A percentile compares a stretch with the other conserved stretches of the same genome.
Evolutionary conservation across 2,888 invertebrate species (phyloP).

Genomic region (Nemotelus pantherinus): DNA sequence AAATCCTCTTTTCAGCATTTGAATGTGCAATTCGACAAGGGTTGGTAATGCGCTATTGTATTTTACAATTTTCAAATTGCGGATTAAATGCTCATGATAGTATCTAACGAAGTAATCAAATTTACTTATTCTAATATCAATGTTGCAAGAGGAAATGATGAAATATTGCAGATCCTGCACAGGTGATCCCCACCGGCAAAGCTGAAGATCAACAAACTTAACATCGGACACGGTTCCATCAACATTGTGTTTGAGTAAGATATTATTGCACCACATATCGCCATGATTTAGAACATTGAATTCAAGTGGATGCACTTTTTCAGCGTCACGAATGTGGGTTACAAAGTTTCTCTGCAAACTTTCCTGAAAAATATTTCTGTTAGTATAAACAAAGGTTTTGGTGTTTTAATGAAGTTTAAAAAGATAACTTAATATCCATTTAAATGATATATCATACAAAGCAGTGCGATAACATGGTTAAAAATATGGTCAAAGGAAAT

Average conservation of each 20-base stretch:
- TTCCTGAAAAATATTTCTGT: background rate
- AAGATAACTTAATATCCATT: too few relatives aligned
- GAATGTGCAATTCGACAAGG: slow-evolving; percentile 53
- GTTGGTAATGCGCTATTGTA: slow-evolving; percentile 53
- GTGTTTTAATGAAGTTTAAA: too few relatives aligned
- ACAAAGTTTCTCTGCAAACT: background rate
- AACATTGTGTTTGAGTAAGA: slow-evolving; percentile 58
- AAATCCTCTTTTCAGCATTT: slow-evolving; percentile 54
- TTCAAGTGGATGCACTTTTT: slow-evolving; percentile 51
- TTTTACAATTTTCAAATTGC: slow-evolving; percentile 52
- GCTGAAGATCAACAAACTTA: slow-evolving; percentile 59
- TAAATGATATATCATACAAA: too few relatives aligned
- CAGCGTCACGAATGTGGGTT: background rate
- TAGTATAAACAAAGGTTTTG: too few relatives aligned
- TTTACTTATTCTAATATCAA: slow-evolving; percentile 52
- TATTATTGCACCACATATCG: slow-evolving; percentile 60
- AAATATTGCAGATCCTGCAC: slow-evolving; percentile 56
- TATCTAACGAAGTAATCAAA: slow-evolving; percentile 53
- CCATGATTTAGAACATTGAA: slow-evolving; percentile 60
- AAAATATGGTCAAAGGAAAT: too few relatives aligned
- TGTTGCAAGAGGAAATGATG: slow-evolving; percentile 53
- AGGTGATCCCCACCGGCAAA: slow-evolving; percentile 55
- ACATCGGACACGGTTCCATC: slow-evolving; percentile 56
- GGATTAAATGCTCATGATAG: slow-evolving; percentile 52
- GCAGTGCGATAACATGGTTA: too few relatives aligned